phyloP scores from a whole-genome alignment of 2,797 vertebrate genomes.

The Acomys russatus region DNA sequence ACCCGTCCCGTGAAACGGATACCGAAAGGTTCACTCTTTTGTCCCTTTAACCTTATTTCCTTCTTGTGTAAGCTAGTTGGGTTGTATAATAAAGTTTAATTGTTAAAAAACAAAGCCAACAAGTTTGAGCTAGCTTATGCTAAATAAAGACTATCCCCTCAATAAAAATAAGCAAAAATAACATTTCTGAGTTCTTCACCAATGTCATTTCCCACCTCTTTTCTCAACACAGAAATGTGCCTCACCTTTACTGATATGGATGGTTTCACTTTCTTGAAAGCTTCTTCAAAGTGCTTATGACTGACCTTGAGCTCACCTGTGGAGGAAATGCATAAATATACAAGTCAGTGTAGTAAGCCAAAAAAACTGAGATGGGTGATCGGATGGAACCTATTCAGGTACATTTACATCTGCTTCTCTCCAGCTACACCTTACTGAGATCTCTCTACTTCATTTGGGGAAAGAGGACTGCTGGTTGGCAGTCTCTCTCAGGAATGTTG shows the following conservation, averaged over 20 bases:
- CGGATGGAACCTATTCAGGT: neutral
- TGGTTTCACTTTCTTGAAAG: slow-evolving; percentile 94
- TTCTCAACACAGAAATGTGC: neutral
- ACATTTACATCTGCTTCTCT: neutral
- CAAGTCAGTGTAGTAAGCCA: neutral
- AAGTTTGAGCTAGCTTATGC: neutral
- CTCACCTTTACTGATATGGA: slow-evolving; percentile 96
- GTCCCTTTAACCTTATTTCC: no score
- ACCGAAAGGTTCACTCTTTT: no score
- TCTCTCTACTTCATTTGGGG: neutral
- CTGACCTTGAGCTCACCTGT: slow-evolving; percentile 90
- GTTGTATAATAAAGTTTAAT: no score
- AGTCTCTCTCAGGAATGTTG: neutral
- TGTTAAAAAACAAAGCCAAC: no score
- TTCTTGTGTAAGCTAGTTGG: no score
- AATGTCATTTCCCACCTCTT: neutral
- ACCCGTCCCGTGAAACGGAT: no score
- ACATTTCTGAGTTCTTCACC: neutral
- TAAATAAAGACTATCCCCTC: neutral
- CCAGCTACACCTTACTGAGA: neutral
- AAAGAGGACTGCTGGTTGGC: neutral
- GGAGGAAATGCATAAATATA: slow-evolving; percentile 58
- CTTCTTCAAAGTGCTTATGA: slow-evolving; percentile 94
- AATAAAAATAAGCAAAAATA: neutral
- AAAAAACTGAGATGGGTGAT: neutral